Percentiles rank a stretch among this genome's conserved stretches.
phyloP scores from a whole-genome alignment of 2,797 vertebrate species.

The Oreochromis mossambicus region DNA sequence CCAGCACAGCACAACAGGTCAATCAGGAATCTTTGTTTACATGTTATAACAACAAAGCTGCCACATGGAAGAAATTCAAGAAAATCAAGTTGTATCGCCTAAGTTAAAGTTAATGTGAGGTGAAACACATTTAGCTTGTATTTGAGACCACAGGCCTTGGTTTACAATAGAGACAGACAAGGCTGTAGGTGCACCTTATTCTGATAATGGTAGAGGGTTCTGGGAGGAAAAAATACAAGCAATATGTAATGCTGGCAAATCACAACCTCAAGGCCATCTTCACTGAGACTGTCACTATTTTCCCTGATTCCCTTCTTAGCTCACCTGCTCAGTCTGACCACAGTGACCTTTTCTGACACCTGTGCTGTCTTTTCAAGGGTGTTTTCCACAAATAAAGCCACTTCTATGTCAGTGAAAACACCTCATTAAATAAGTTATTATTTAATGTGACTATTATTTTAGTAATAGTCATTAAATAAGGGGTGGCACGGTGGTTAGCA shows the following conservation, averaged over 20 bases:
- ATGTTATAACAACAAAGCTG: neutral
- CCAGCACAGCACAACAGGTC: fast-evolving
- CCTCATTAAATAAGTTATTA: fast-evolving
- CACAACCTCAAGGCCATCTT: fast-evolving
- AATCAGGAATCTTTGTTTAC: fast-evolving
- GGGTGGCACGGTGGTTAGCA: too few species aligned
- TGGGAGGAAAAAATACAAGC: fast-evolving
- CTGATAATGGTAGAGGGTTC: neutral
- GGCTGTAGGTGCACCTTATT: fast-evolving
- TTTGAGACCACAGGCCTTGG: neutral
- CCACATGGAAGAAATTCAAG: neutral
- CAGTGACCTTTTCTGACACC: neutral
- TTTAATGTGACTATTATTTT: too few species aligned
- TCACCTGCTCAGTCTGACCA: neutral
- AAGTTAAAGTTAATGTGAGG: fast-evolving
- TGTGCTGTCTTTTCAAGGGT: fast-evolving
- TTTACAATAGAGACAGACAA: neutral
- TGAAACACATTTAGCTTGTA: fast-evolving
- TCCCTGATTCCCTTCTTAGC: fast-evolving
- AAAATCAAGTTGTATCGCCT: fast-evolving
- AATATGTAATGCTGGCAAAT: neutral
- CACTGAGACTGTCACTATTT: fast-evolving
- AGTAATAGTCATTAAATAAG: too few species aligned
- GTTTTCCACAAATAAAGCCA: fast-evolving
- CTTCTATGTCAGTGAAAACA: fast-evolving